Evolutionary conservation across 2,888 invertebrate genomes (phyloP).

Genomic region (Drosophila cracens): DNA sequence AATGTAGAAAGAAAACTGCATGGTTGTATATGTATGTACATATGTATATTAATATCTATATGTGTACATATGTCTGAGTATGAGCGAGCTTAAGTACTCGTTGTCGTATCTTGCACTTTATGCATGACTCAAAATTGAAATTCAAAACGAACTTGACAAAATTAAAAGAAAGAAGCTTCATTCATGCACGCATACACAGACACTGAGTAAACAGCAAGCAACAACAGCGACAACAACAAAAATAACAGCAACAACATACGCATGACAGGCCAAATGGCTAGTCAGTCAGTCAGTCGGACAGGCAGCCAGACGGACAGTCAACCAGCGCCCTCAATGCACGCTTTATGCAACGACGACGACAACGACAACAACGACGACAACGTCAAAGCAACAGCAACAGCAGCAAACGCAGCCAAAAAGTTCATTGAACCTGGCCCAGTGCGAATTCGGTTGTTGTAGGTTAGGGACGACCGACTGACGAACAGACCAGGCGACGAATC

Average conservation of each 20-base stretch:
- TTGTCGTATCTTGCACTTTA: conserved; percentile 67
- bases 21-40: neutral
- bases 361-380: conserved; percentile 39
- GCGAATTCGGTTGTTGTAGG: conserved; percentile 80
- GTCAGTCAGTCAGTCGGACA: conserved; percentile 40
- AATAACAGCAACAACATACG: conserved; percentile 61
- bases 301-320: conserved; percentile 51
- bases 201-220: conserved; percentile 46
- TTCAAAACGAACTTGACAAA: conserved; percentile 81
- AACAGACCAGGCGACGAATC: conserved; percentile 39
- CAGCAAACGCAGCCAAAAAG: conserved; percentile 76
- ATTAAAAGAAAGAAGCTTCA: conserved; percentile 82
- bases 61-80: conserved; percentile 21
- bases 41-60: conserved; percentile 4
- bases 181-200: conserved; percentile 76
- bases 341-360: conserved; percentile 67
- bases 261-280: conserved; percentile 66
- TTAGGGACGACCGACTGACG: conserved; percentile 71
- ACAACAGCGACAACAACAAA: conserved; percentile 33
- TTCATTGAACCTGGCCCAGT: conserved; percentile 81
- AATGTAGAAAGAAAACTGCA: neutral
- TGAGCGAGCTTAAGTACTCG: conserved; percentile 58
- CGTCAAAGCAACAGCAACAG: conserved; percentile 40
- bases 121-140: conserved; percentile 80
- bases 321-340: conserved; percentile 78